Base-by-base conservation (phyloP, 2,797 vertebrate genomes). In the Parauchenoglanis punctatus region DNA sequence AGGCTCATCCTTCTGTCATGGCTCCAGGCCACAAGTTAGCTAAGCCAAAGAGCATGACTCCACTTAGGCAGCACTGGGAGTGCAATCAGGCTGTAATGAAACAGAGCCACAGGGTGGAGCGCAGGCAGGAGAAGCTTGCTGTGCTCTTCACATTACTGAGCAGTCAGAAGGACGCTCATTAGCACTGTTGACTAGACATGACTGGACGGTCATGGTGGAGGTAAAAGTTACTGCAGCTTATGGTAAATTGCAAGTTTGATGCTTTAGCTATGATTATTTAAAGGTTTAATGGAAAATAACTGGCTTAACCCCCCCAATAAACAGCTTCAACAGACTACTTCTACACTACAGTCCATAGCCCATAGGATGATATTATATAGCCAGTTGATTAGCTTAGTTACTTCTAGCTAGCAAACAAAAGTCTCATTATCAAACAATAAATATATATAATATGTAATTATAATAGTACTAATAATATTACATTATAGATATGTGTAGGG, bases 51-150 rank as follows among this genome's bases (percentile, higher is more conserved):
- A 92, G 88, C 91, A 90, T 87, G 89, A 92, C 91, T 92, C 91
- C 91, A 91, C 91, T 93, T 92, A 92, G 93, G 91, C 89, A 85
- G 86, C 13, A 70, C 84, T 85, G 88, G 86, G 59, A 56, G 68
- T 91, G 91, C 83, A 88, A 89, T 87, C 88, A 90, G 49, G n/a
- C 75, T 84, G 75, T 83, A 89, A 90, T 82, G 83, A 87, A 90
- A 90, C 72, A 90, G 80, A 92, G 89, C 90, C 72, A 58, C 81
- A 31, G 56, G 7, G 67, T 67, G 46, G 18, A 56, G 46, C 88
- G 86, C 88, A 88, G 87, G 89, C 91, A 40, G 85, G 58, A 78
- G 85, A 91, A 83, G 87, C 84, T 91, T 68, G 86, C 87, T 78
- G 89, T 84, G 85, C 56, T 83, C 82, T 89, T 87, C 84, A 56